Conservation (phyloP, 1,140 invertebrate species). For the Scaptodrosophila lebanonensis region DNA sequence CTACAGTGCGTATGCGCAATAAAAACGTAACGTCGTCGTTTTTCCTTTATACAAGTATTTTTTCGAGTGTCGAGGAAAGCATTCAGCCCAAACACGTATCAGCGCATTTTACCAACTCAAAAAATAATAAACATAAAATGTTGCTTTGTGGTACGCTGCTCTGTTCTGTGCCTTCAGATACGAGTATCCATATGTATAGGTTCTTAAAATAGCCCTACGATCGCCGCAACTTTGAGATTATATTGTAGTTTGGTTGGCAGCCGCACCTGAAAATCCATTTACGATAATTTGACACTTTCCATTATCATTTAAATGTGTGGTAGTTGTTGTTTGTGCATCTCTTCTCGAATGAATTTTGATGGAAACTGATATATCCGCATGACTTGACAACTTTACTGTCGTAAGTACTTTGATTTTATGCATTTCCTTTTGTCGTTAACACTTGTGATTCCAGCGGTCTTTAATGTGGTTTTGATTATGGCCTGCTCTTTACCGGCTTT, state of each 20-base stretch:
- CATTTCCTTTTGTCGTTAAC: slow-evolving; percentile 40
- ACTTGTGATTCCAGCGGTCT: slow-evolving; percentile 44
- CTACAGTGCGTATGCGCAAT: slow-evolving; percentile 43
- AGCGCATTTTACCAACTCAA: no score
- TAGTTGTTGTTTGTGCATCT: slow-evolving; percentile 3
- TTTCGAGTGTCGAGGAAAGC: no score
- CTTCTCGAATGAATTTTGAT: neutral
- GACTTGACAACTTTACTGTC: slow-evolving; percentile 9
- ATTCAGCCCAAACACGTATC: no score
- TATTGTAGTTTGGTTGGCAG: no score
- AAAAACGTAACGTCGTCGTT: slow-evolving; percentile 1
- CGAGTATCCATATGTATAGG: no score
- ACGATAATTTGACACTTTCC: slow-evolving; percentile 31
- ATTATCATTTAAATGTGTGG: slow-evolving; percentile 22
- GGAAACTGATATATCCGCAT: slow-evolving; percentile 24
- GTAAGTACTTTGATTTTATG: slow-evolving; percentile 33
- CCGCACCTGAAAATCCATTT: slow-evolving; percentile 11
- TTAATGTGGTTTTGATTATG: slow-evolving; percentile 51
- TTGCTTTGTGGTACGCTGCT: slow-evolving; percentile 27
- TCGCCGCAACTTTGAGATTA: no score
- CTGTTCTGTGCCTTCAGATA: slow-evolving; percentile 20
- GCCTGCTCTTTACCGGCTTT: no score
- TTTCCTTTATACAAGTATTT: no score
- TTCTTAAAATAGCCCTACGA: no score
- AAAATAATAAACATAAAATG: slow-evolving; percentile 33